phyloP scores from a whole-genome alignment of 2,113 vertebrate species.

The Microcebus lehilahytsara region DNA sequence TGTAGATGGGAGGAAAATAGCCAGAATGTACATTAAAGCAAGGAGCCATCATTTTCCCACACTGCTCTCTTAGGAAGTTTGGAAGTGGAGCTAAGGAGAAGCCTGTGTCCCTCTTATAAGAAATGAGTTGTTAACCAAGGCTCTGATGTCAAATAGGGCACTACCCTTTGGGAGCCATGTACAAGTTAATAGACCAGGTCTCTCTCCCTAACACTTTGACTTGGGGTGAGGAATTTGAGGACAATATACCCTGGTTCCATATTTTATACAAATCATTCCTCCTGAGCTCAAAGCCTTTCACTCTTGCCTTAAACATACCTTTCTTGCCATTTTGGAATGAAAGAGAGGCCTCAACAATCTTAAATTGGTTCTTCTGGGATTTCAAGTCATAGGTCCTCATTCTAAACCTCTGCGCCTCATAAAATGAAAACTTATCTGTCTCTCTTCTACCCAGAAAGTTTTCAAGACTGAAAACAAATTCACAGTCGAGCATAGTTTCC shows the following conservation, averaged over 20 bases:
- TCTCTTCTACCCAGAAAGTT: not conserved
- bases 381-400: not conserved
- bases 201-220: not conserved
- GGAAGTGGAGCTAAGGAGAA: not conserved
- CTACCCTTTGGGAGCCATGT: not conserved
- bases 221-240: not conserved
- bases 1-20: not conserved
- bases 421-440: not conserved
- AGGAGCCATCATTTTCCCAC: not conserved
- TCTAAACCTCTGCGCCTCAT: not conserved
- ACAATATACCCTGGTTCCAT: not conserved
- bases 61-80: not conserved
- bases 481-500: not conserved
- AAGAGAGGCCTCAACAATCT: not conserved
- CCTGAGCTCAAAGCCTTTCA: not conserved
- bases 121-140: not conserved
- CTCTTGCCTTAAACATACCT: not conserved
- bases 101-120: not conserved
- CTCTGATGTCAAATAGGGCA: not conserved
- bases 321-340: not conserved
- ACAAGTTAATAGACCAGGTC: not conserved
- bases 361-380: not conserved
- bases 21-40: not conserved
- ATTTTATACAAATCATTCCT: not conserved
- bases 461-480: not conserved